These are phyloP conservation scores for Xenopus laevis DNA, from an alignment of 2,113 vertebrate genomes.

Conservation along the genomic window DNA sequence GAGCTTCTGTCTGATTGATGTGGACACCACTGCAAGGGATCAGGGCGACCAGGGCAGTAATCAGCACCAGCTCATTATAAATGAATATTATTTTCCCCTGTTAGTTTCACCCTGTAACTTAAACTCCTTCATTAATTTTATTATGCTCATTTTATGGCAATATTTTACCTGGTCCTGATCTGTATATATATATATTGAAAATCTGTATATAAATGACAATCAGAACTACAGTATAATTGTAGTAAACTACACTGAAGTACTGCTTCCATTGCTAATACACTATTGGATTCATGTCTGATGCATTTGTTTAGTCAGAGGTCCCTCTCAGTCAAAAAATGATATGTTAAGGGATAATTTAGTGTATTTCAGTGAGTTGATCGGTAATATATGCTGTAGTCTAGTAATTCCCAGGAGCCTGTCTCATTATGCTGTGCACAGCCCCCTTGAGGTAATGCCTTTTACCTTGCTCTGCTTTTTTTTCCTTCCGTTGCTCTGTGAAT, in stretches of 20 bases:
- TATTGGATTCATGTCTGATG: too few species aligned
- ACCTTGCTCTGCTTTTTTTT: background rate
- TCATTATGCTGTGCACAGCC: conserved; percentile 11
- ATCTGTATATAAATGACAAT: too few species aligned
- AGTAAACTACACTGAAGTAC: too few species aligned
- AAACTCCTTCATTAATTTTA: too few species aligned
- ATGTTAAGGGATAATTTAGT: background rate
- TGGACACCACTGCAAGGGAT: conserved; percentile 11
- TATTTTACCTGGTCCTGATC: too few species aligned
- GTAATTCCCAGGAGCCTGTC: conserved; percentile 7
- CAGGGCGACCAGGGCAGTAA: conserved; percentile 12
- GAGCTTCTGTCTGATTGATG: conserved; percentile 4
- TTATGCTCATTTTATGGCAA: too few species aligned
- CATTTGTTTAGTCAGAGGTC: too few species aligned
- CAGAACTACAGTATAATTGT: too few species aligned
- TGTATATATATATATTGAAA: too few species aligned
- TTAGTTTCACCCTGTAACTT: too few species aligned
- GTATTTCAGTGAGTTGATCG: background rate
- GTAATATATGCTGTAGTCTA: conserved; percentile 11
- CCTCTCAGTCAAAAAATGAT: too few species aligned
- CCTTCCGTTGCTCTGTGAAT: conserved; percentile 6
- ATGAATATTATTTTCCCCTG: conserved; percentile 24
- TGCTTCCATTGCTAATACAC: too few species aligned
- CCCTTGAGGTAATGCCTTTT: background rate
- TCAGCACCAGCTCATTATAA: background rate